Conservation (phyloP, 1,140 invertebrate species). For the Drosophila jambulina region DNA sequence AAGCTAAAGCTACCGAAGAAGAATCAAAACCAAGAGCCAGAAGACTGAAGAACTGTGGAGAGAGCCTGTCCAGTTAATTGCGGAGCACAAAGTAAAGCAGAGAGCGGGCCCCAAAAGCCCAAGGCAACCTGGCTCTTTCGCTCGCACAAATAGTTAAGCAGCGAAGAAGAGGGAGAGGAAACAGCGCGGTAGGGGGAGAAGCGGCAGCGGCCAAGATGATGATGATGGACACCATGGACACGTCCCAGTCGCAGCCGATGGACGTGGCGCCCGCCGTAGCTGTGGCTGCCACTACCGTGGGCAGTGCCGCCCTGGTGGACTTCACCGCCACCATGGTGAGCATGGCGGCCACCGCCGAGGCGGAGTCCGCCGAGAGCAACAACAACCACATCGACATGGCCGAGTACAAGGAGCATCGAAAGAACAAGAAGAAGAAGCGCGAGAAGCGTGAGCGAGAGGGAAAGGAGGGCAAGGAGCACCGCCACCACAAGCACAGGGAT, state of each 20-base stretch:
- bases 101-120: slow-evolving; percentile 35
- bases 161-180: slow-evolving; percentile 24
- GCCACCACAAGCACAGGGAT: slow-evolving; percentile 64
- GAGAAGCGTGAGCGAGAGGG: slow-evolving; percentile 80
- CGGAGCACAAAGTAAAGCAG: slow-evolving; percentile 73
- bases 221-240: slow-evolving; percentile 84
- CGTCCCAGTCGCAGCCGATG: slow-evolving; percentile 65
- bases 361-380: slow-evolving; percentile 65
- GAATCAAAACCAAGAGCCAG: slow-evolving; percentile 24
- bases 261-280: slow-evolving; percentile 74
- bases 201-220: slow-evolving; percentile 62
- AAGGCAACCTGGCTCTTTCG: slow-evolving; percentile 56
- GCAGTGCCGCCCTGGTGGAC: slow-evolving; percentile 45
- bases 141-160: slow-evolving; percentile 22
- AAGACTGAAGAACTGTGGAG: slow-evolving; percentile 44
- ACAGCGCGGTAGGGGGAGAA: neutral
- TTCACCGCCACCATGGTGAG: slow-evolving; percentile 74
- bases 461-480: slow-evolving; percentile 76
- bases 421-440: slow-evolving; percentile 84
- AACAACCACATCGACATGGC: slow-evolving; percentile 81
- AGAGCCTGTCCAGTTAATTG: slow-evolving; percentile 70
- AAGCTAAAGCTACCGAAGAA: slow-evolving; percentile 27
- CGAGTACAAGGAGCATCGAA: slow-evolving; percentile 82
- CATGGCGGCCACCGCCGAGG: slow-evolving; percentile 69
- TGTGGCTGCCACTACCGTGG: slow-evolving; percentile 65